Conservation (phyloP, 2,113 vertebrate genomes). For the Trogon melanurus region DNA sequence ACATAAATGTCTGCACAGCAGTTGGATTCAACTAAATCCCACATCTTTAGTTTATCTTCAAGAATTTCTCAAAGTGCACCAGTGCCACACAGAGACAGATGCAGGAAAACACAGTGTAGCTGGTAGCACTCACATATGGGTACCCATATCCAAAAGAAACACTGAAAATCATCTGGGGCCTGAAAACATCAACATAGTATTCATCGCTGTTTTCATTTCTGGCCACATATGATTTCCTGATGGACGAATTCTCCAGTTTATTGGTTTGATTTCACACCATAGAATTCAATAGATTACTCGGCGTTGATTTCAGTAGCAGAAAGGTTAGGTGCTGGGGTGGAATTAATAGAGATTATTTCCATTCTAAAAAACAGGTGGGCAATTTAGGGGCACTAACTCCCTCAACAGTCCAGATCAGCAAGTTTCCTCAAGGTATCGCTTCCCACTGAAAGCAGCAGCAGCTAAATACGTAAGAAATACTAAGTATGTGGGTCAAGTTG, state of each 20-base stretch:
- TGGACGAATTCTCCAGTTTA: not conserved
- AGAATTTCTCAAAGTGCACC: constrained; percentile 52
- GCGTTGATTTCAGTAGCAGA: not conserved
- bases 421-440: not conserved
- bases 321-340: not conserved
- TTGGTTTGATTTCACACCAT: not conserved
- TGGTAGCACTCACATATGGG: not conserved
- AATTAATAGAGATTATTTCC: not conserved
- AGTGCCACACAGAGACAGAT: constrained; percentile 64
- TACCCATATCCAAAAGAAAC: not conserved
- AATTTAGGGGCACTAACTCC: not conserved
- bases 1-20: not conserved
- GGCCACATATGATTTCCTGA: not conserved
- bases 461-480: not conserved
- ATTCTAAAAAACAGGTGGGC: not conserved
- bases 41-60: not conserved
- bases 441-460: not conserved
- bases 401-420: not conserved
- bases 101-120: constrained; percentile 29
- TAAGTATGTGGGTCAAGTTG: not conserved
- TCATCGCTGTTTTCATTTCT: not conserved
- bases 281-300: not conserved
- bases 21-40: not conserved
- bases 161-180: not conserved
- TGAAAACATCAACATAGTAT: not conserved